phyloP scores from a whole-genome alignment of 2,888 invertebrate genomes.

The Caenorhabditis auriculariae region DNA sequence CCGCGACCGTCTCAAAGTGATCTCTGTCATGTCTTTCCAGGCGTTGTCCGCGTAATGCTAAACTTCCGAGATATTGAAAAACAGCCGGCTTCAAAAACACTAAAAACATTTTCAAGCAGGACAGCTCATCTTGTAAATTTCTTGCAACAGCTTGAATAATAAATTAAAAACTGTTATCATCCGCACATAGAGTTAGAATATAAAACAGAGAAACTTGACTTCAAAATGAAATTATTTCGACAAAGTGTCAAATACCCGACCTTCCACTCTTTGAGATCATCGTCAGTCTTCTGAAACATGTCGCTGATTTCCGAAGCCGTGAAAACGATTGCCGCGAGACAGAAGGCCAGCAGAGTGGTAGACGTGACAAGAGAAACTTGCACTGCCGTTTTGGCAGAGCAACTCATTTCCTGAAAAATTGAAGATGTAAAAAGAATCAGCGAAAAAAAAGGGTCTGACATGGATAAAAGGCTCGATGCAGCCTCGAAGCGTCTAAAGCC shows the following conservation, averaged over 20 bases:
- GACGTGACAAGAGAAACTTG: conserved; percentile 13
- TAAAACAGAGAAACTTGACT: background rate
- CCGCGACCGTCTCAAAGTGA: conserved; percentile 7
- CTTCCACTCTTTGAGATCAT: conserved; percentile 34
- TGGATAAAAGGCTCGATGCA: too few species aligned
- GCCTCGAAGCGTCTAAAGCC: too few species aligned
- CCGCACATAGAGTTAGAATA: too few species aligned
- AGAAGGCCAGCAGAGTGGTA: conserved; percentile 12
- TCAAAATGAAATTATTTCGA: background rate
- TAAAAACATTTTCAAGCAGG: too few species aligned
- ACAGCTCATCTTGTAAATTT: too few species aligned
- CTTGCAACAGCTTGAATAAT: too few species aligned
- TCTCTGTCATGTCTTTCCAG: conserved; percentile 18
- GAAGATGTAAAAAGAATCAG: too few species aligned
- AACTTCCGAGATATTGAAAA: too few species aligned
- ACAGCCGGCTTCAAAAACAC: too few species aligned
- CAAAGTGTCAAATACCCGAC: background rate
- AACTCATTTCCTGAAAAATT: too few species aligned
- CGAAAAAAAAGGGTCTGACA: too few species aligned
- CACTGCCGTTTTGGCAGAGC: background rate
- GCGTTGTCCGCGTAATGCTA: conserved; percentile 23
- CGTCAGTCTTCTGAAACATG: conserved; percentile 18
- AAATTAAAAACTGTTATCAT: too few species aligned
- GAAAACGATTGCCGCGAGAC: conserved; percentile 16
- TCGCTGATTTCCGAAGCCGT: conserved; percentile 17